Conservation (phyloP, 2,888 invertebrate species). For the Caenorhabditis sinica region DNA sequence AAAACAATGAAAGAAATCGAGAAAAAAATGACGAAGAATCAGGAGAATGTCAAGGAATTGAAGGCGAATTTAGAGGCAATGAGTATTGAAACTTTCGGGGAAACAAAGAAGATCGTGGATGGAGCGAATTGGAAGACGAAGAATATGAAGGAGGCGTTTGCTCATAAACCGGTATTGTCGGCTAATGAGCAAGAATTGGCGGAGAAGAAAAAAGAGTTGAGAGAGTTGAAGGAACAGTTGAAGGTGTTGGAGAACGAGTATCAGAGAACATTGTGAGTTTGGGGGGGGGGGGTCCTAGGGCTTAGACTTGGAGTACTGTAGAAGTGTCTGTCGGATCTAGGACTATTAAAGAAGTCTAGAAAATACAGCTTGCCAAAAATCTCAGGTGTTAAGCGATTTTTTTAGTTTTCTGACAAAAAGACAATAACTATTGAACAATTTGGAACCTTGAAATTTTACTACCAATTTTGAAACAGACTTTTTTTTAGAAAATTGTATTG, state of each 20-base stretch:
- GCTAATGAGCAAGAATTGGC: not conserved
- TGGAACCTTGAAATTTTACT: too few relatives aligned
- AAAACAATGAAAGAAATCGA: not conserved
- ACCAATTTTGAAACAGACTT: too few relatives aligned
- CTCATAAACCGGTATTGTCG: not conserved
- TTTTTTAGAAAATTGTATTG: too few relatives aligned
- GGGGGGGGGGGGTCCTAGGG: not conserved
- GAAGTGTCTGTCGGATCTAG: not conserved
- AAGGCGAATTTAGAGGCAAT: not conserved
- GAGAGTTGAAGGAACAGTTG: not conserved
- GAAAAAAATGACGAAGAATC: not conserved
- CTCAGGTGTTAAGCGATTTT: too few relatives aligned
- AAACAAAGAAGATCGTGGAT: not conserved
- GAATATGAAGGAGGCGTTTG: not conserved
- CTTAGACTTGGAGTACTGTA: not conserved
- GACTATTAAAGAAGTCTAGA: too few relatives aligned
- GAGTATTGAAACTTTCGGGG: not conserved
- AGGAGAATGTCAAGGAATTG: not conserved
- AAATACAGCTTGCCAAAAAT: too few relatives aligned
- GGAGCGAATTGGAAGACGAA: not conserved
- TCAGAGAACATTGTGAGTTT: not conserved
- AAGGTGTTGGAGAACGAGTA: not conserved
- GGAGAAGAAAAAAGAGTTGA: not conserved
- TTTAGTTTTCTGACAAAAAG: too few relatives aligned
- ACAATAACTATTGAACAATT: too few relatives aligned